Evolutionary conservation across 2,113 vertebrate genomes (phyloP).

Genomic region (Chelonoidis abingdonii): DNA sequence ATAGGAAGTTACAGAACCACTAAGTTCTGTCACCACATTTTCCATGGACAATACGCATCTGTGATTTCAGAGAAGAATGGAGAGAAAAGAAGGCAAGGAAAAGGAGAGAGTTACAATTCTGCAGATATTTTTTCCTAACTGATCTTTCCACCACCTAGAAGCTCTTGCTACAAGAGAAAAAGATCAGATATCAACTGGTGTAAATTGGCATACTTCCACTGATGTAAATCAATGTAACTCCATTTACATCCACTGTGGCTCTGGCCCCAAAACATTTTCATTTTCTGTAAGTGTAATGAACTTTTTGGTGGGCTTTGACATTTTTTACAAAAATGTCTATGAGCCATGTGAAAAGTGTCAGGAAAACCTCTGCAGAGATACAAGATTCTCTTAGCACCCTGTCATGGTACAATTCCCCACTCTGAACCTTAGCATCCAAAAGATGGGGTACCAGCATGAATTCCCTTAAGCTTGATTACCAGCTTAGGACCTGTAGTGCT

Average conservation of each 20-base stretch:
- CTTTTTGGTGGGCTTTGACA: rapidly evolving
- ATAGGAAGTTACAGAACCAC: background rate
- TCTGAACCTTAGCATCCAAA: too few species aligned
- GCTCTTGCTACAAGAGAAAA: background rate
- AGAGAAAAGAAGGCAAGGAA: background rate
- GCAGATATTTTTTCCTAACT: background rate
- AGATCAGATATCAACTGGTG: background rate
- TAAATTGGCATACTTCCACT: background rate
- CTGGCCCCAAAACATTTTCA: background rate
- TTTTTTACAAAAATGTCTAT: background rate
- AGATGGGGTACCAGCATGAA: too few species aligned
- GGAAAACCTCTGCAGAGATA: background rate
- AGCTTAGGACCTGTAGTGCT: too few species aligned
- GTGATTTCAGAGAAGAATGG: background rate
- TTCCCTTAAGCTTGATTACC: too few species aligned
- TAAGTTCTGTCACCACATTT: background rate
- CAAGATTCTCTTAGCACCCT: background rate
- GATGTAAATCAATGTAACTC: background rate
- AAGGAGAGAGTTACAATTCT: background rate
- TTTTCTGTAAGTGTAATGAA: background rate
- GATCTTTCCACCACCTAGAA: background rate
- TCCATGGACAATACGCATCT: background rate
- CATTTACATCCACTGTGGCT: background rate
- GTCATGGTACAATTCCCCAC: too few species aligned
- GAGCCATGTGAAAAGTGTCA: background rate